Base-by-base conservation (phyloP, 2,797 vertebrate genomes). In the Oryzias dopingdopingensis region DNA sequence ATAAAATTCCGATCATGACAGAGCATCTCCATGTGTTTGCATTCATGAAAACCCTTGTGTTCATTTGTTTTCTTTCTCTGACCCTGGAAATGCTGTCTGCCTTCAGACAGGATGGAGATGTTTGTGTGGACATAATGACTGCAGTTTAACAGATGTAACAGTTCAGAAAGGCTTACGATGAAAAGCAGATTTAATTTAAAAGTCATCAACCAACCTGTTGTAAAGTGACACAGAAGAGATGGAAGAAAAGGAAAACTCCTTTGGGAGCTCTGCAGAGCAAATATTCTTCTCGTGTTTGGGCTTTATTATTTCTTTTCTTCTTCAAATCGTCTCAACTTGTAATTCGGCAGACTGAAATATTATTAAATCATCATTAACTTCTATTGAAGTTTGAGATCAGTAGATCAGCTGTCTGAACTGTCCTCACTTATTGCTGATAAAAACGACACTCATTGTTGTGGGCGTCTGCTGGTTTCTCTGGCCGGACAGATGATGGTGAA, bases 101-200 rank as follows among this genome's bases (percentile, higher is more conserved):
- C 4, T 4, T 65, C 55, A 62, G 56, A 42, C 22, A 26, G 18
- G 16, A 15, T 10, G 12, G 15, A 6, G 29, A 49, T 12, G 49
- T 42, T 29, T 10, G 37, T 6, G 48, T 24, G 18, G 2, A 22
- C 48, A 41, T 0, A 13, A 17, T 3, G 20, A 23, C 17, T 32
- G 32, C 6, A 13, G 41, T 62, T 50, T 61, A 76, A 66, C 79
- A 65, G 76, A 68, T 70, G 76, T 65, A 79, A 81, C 46, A 66
- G 59, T 61, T 24, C 40, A 61, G 56, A 76, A 81, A 52, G 79
- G 71, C 67, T 67, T 5, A 17, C 65, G 77, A 86, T 75, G 65
- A 65, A 18, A 78, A 85, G 83, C 86, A 70, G 70, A 88, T 88
- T 88, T 88, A 49, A 79, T 90, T 87, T 77, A 84, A 65, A 82